phyloP scores from a whole-genome alignment of 1,140 invertebrate species.

The Lordiphosa mommai region DNA sequence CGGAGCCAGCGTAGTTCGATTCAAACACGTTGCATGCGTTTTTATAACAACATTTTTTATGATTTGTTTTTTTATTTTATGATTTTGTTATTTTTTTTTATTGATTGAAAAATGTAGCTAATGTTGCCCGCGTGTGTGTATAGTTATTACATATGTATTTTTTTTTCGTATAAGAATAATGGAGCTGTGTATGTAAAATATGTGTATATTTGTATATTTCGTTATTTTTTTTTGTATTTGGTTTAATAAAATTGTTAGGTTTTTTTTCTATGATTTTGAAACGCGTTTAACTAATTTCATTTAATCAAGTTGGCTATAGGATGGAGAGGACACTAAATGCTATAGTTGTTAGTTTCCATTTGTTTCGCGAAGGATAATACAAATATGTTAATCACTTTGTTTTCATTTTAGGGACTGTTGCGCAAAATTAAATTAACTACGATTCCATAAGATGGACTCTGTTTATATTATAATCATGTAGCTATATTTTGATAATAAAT shows the following conservation, averaged over 20 bases:
- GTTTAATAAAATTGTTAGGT: too few species aligned
- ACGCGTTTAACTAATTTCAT: slow-evolving; percentile 66
- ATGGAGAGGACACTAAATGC: slow-evolving; percentile 57
- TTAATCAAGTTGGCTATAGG: slow-evolving; percentile 66
- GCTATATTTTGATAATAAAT: slow-evolving; percentile 74
- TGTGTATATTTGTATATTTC: slow-evolving; percentile 36
- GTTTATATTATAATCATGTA: slow-evolving; percentile 46
- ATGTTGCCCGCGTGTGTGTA: slow-evolving; percentile 21
- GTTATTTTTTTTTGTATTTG: slow-evolving; percentile 23
- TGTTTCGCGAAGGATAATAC: slow-evolving; percentile 31
- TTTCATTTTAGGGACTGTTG: slow-evolving; percentile 61
- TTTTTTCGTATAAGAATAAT: slow-evolving; percentile 40
- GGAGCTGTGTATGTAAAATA: slow-evolving; percentile 48
- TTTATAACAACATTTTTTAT: slow-evolving; percentile 73
- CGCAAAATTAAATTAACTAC: slow-evolving; percentile 75
- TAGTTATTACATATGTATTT: slow-evolving; percentile 5
- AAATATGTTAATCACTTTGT: slow-evolving; percentile 66
- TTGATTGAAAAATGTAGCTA: slow-evolving; percentile 40
- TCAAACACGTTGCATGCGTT: slow-evolving; percentile 10
- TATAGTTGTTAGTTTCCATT: slow-evolving; percentile 54
- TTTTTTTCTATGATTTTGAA: slow-evolving; percentile 68
- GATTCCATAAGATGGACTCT: slow-evolving; percentile 24
- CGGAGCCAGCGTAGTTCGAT: too few species aligned
- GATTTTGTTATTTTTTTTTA: slow-evolving; percentile 40
- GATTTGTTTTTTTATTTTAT: slow-evolving; percentile 41